Conservation (phyloP, 2,888 invertebrate species). For the Colostygia pectinataria region DNA sequence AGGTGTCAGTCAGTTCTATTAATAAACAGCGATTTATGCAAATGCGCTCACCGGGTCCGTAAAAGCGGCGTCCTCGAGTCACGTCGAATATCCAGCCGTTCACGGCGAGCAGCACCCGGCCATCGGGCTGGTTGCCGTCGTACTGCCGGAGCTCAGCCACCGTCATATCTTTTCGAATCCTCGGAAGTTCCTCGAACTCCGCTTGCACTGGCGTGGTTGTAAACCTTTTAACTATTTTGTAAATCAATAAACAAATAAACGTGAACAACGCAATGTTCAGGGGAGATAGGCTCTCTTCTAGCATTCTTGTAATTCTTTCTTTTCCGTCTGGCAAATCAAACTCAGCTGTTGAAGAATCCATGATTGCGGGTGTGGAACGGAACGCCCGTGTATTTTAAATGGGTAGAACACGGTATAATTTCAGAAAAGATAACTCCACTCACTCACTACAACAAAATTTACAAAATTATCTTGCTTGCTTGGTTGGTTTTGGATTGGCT, state of each 20-base stretch:
- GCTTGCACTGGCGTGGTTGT: constrained; percentile 50
- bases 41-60: constrained; percentile 92
- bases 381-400: constrained; percentile 26
- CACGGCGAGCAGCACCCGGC: constrained; percentile 94
- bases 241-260: constrained; percentile 85
- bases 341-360: constrained; percentile 61
- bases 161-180: constrained; percentile 94
- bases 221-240: constrained; percentile 84
- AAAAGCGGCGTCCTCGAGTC: constrained; percentile 94
- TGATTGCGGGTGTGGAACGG: constrained; percentile 38
- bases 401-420: constrained; percentile 39
- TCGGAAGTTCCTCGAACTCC: constrained; percentile 81
- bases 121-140: constrained; percentile 93
- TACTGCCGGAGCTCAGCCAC: constrained; percentile 92
- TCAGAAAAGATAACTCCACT: constrained; percentile 41
- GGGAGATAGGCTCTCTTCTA: constrained; percentile 79
- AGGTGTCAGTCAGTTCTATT: constrained; percentile 61
- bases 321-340: constrained; percentile 48
- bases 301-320: constrained; percentile 19
- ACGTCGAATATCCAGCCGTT: constrained; percentile 98
- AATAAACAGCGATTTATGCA: constrained; percentile 52
- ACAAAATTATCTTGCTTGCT: no score
- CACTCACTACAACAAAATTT: no score
- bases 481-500: no score
- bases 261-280: constrained; percentile 85